These are phyloP conservation scores for Palaemon carinicauda DNA, from an alignment of 1,140 invertebrate genomes.

Conservation along the genomic window DNA sequence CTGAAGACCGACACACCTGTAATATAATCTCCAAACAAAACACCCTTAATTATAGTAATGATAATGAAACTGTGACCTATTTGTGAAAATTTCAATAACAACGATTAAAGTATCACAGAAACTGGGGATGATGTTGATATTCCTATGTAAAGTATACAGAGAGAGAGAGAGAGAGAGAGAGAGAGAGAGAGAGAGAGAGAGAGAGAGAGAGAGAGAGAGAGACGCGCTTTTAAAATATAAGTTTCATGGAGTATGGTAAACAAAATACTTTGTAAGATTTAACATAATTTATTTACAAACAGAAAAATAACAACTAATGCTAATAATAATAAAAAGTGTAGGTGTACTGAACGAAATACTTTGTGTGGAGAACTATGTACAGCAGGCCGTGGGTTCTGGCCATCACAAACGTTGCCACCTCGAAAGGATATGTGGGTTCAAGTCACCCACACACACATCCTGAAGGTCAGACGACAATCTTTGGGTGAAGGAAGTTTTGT, in stretches of 20 bases:
- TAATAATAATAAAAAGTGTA: slow-evolving; percentile 12
- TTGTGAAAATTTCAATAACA: too few relatives aligned
- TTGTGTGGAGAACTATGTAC: slow-evolving; percentile 38
- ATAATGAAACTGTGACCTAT: too few relatives aligned
- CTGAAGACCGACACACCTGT: too few relatives aligned
- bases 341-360: slow-evolving; percentile 41
- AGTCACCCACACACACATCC: too few relatives aligned
- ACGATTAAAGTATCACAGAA: too few relatives aligned
- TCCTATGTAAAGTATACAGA: too few relatives aligned
- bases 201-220: background rate
- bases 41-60: too few relatives aligned
- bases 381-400: slow-evolving; percentile 15
- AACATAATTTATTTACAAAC: slow-evolving; percentile 58
- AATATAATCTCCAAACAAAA: too few relatives aligned
- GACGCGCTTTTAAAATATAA: background rate
- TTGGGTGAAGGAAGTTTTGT: slow-evolving; percentile 44
- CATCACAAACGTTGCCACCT: background rate
- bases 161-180: background rate
- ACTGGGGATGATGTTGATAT: too few relatives aligned
- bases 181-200: background rate
- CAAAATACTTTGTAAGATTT: slow-evolving; percentile 14
- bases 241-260: background rate
- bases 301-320: slow-evolving; percentile 52
- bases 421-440: background rate
- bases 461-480: slow-evolving; percentile 12